These are phyloP conservation scores for Acinonyx jubatus DNA, from an alignment of 2,113 vertebrate species.

Conservation along the genomic window DNA sequence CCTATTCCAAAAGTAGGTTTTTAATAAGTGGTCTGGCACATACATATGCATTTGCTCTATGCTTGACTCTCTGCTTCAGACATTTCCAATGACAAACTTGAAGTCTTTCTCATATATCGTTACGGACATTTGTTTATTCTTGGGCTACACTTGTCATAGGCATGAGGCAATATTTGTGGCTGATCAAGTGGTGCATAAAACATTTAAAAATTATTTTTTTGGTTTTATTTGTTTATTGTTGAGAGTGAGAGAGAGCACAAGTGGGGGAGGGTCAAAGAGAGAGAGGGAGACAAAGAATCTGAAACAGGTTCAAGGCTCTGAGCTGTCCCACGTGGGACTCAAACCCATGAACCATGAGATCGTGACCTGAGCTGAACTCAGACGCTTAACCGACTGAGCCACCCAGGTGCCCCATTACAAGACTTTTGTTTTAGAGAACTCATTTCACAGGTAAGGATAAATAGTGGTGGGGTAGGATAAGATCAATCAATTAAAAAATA, in stretches of 20 bases:
- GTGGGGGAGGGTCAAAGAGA: too few relatives aligned
- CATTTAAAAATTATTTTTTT: too few relatives aligned
- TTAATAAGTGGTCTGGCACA: background rate
- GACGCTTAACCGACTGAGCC: too few relatives aligned
- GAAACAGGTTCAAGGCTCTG: too few relatives aligned
- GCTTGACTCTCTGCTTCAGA: background rate
- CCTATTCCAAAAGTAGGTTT: background rate
- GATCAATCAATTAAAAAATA: background rate
- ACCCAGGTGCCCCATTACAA: too few relatives aligned
- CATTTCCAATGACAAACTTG: background rate
- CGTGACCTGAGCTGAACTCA: too few relatives aligned
- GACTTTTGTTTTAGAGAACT: background rate
- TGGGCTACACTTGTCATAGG: background rate
- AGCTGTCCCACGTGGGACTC: too few relatives aligned
- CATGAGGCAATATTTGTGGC: background rate
- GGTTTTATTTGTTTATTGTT: too few relatives aligned
- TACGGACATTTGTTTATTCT: background rate
- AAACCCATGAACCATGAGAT: too few relatives aligned
- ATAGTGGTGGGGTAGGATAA: background rate
- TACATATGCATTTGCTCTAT: background rate
- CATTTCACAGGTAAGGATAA: background rate
- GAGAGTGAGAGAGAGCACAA: too few relatives aligned
- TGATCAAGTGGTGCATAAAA: background rate
- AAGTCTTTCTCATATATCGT: background rate
- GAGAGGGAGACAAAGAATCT: too few relatives aligned